phyloP scores from a whole-genome alignment of 2,888 invertebrate genomes.

The Polyommatus icarus region DNA sequence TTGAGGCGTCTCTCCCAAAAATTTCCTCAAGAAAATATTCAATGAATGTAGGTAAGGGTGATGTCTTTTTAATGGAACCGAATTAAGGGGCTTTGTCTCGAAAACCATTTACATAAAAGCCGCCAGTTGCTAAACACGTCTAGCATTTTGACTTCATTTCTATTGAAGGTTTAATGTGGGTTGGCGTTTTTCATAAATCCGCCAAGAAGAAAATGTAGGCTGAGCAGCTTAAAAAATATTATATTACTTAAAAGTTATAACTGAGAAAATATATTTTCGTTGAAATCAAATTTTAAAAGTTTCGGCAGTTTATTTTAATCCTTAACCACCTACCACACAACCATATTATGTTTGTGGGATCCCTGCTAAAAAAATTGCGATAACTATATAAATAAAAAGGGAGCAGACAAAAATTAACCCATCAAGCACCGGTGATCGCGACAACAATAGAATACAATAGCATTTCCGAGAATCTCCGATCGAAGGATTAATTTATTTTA shows the following conservation, averaged over 20 bases:
- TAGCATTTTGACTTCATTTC: slow-evolving; percentile 13
- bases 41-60: slow-evolving; percentile 56
- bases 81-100: slow-evolving; percentile 49
- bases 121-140: slow-evolving; percentile 44
- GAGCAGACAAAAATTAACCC: too few relatives aligned
- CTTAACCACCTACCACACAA: too few relatives aligned
- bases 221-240: neutral
- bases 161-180: neutral
- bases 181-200: neutral
- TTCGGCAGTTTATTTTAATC: too few relatives aligned
- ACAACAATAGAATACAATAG: too few relatives aligned
- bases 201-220: neutral
- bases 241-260: neutral
- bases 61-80: slow-evolving; percentile 63
- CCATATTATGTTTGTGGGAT: too few relatives aligned
- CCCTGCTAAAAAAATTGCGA: too few relatives aligned
- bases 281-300: too few relatives aligned
- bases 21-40: slow-evolving; percentile 59
- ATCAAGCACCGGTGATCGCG: too few relatives aligned
- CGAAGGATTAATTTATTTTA: too few relatives aligned
- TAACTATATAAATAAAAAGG: too few relatives aligned
- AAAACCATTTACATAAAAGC: slow-evolving; percentile 36
- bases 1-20: slow-evolving; percentile 67
- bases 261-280: slow-evolving; percentile 1
- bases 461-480: too few relatives aligned